Evolutionary conservation across 2,797 vertebrate genomes (phyloP).

Genomic region (Urosaurus nigricauda): DNA sequence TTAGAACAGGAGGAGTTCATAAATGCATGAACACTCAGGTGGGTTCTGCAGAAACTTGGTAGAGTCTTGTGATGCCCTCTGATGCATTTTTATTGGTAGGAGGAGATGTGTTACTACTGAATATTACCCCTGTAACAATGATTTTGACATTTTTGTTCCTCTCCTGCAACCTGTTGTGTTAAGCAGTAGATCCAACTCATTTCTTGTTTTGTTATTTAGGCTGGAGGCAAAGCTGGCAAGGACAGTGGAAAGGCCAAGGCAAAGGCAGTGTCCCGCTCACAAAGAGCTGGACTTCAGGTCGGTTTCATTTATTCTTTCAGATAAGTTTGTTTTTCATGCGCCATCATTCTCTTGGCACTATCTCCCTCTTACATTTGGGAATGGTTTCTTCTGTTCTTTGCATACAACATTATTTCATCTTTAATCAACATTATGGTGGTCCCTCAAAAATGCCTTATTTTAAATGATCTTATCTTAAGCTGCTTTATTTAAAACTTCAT

Average conservation of each 20-base stretch:
- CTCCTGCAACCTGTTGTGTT: fast-evolving
- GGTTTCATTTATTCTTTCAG: not conserved
- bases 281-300: slow-evolving; percentile 96
- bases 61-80: no score
- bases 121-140: not conserved
- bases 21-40: no score
- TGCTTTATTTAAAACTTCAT: not conserved
- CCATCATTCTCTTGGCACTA: no score
- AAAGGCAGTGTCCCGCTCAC: slow-evolving; percentile 96
- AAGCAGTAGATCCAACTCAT: not conserved
- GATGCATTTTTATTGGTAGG: not conserved
- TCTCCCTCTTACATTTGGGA: not conserved
- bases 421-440: not conserved
- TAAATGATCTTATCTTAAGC: not conserved
- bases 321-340: not conserved
- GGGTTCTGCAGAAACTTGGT: no score
- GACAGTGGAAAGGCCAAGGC: slow-evolving; percentile 98
- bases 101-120: not conserved
- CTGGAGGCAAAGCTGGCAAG: slow-evolving; percentile 96
- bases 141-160: not conserved
- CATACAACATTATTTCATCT: not conserved
- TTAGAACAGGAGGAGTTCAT: no score
- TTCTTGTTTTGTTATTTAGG: slow-evolving; percentile 76
- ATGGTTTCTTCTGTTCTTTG: not conserved
- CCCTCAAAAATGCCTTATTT: not conserved